Base-by-base conservation (phyloP, 2,888 invertebrate genomes). In the Sympetrum striolatum region DNA sequence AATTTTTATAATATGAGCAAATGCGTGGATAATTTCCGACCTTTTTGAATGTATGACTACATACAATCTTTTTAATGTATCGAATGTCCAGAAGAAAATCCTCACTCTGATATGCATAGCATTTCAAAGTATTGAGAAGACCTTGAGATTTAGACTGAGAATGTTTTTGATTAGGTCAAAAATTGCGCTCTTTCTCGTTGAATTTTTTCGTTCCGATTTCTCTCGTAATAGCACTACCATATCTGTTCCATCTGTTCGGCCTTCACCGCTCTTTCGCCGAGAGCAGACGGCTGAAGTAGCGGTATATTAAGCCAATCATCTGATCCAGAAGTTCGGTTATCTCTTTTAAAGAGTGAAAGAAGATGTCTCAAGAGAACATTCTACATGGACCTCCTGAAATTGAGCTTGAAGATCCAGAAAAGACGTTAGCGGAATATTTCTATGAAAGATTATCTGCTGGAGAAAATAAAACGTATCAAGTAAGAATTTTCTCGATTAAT, bases 371-470 rank as follows among this genome's bases (percentile, higher is more conserved):
- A 37, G 86, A 86, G 12, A 60, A 39, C 31, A 86, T 86, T 86
- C 39, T 86, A 60, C 5, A 39, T 60, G 86, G 86, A 37, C 86
- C 86, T 80, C 90, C 90, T 5, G 90, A 80, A 18, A 31, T 80
- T 22, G 53, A 14, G 18, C 22, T 60, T 10, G 31, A 37, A 58
- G 82, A 73, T 31, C 64, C 44, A n/a, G 35, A 79, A 48, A 80
- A 64, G 73, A 31, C 90, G 0, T 94, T 95, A 92, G 96, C 95
- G 1, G 95, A 96, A 92, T 95, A 94, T 92, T 92, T 95, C 80
- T 94, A 95, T 92, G 95, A 95, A 91, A 94, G 95, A 92, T 93
- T 95, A 60, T 95, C 94, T 92, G 94, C 93, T 91, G 95, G 95
- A 64, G 95, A 94, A 90, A 93, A 94, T 92, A 93, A 93, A 91